Base-by-base conservation (phyloP, 2,888 invertebrate species). In the Ennomos fuscantarius region DNA sequence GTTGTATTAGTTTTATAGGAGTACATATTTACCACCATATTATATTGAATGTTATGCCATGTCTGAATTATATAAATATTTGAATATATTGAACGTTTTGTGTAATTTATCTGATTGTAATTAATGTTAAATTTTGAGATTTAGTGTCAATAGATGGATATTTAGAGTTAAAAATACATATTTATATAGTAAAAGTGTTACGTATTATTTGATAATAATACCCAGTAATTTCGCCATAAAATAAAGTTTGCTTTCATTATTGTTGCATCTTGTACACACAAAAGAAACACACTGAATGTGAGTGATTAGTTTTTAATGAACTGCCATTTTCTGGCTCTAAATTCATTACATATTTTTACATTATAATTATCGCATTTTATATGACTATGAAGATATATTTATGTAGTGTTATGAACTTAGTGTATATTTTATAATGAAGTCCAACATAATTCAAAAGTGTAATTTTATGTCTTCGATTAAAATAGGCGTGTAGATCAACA, bases 401-500 rank as follows among this genome's bases (percentile, higher is more conserved):
- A 57, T 52, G 35, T 48, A 53, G 43, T 41, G 52, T 55, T 52
- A 48, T 60, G 5, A 61, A 56, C 10, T 60, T 24, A 24, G 1
- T 24, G 45, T 49, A 48, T 51, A 45, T 58, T 59, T 46, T 55
- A 51, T 50, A 8, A 51, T 50, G 8, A 52, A 44, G 54, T 57
- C 54, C 56, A 59, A 47, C 12, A 1, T 49, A 9, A 35, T 34
- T 24, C 36, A 49, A 44, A 48, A 43, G 15, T 24, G 47, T 59
- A 51, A 54, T 42, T 51, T 40, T 51, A 57, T 53, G 52, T 60
- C 55, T 62, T 61, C 60, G 56, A 51, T 57, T 45, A 40, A 48
- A 33, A 60, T 67, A 65, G 65, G 60, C 60, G 62, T 63, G 65
- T 62, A 62, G 53, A 35, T 13, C 13, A 15, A 13, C 40, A 37